phyloP scores from a whole-genome alignment of 2,888 invertebrate species.

The Cheilosia pagana region DNA sequence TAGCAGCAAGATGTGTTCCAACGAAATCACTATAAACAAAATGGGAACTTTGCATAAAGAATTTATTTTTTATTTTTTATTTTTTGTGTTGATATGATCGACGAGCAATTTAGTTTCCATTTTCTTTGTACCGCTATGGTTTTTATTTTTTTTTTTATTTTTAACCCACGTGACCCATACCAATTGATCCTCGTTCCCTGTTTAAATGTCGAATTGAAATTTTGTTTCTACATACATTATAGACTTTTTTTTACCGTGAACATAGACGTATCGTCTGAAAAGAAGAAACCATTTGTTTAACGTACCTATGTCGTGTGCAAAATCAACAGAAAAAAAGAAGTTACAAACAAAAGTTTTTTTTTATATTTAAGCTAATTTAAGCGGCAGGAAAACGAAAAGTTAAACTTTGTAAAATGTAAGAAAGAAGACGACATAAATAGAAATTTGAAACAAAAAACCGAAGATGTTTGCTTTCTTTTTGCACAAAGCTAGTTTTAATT shows the following conservation, averaged over 20 bases:
- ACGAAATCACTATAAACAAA: conserved; percentile 8
- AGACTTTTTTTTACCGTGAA: conserved; percentile 35
- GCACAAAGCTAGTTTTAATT: neutral
- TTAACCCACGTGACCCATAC: conserved; percentile 1
- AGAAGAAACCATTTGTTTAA: conserved; percentile 15
- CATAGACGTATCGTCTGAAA: conserved; percentile 58
- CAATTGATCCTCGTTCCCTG: conserved; percentile 7
- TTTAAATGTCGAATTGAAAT: conserved; percentile 11
- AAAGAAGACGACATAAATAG: conserved; percentile 42
- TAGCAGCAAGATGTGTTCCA: conserved; percentile 36
- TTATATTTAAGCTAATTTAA: conserved; percentile 72
- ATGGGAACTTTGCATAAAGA: conserved; percentile 20
- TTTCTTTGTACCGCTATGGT: conserved; percentile 7
- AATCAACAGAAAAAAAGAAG: conserved; percentile 29
- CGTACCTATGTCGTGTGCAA: conserved; percentile 55
- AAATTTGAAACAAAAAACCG: conserved; percentile 24
- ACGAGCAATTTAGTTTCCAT: conserved; percentile 51
- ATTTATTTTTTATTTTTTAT: conserved; percentile 45
- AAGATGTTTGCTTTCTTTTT: neutral
- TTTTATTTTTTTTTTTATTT: conserved; percentile 18
- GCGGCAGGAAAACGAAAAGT: conserved; percentile 65
- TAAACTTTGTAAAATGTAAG: conserved; percentile 72
- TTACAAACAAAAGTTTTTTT: conserved; percentile 53
- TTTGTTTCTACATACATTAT: neutral
- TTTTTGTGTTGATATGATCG: conserved; percentile 44